Evolutionary conservation across 30 jellyfish, hydroid and myxozoan genomes (phyloP).

Genomic region (Sanderia malayensis): DNA sequence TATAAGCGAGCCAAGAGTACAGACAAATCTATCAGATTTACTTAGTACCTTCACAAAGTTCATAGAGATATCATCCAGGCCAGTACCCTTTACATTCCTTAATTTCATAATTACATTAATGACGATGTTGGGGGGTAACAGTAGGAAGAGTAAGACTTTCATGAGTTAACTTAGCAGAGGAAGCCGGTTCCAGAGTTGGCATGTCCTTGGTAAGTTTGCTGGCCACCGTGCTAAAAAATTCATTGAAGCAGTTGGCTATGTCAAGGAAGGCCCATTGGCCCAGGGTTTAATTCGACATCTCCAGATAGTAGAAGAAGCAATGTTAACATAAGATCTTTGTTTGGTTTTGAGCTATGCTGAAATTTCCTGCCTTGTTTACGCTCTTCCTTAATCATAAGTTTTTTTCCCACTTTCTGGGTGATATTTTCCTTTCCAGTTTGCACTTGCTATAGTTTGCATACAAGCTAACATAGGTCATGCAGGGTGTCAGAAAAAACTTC

Average conservation of each 20-base stretch:
- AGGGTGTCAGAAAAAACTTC: too few species aligned
- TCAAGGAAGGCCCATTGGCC: too few species aligned
- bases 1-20: neutral
- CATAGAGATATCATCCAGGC: conserved; percentile 28
- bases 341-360: too few species aligned
- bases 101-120: conserved; percentile 6
- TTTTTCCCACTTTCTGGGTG: too few species aligned
- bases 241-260: conserved; percentile 27
- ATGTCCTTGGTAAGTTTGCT: neutral
- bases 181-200: neutral
- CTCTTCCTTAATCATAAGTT: too few species aligned
- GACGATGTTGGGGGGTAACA: conserved; percentile 2
- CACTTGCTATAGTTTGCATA: too few species aligned
- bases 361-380: too few species aligned
- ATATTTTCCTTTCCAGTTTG: too few species aligned
- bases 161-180: conserved; percentile 1
- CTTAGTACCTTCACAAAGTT: conserved; percentile 10
- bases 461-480: too few species aligned
- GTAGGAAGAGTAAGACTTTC: neutral
- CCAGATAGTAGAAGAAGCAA: too few species aligned
- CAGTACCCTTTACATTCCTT: conserved; percentile 14
- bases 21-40: conserved; percentile 4
- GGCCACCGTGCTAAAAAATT: conserved; percentile 22
- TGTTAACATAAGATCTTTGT: too few species aligned
- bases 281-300: too few species aligned